phyloP scores from a whole-genome alignment of 2,888 invertebrate genomes.

The Pandemis corylana region DNA sequence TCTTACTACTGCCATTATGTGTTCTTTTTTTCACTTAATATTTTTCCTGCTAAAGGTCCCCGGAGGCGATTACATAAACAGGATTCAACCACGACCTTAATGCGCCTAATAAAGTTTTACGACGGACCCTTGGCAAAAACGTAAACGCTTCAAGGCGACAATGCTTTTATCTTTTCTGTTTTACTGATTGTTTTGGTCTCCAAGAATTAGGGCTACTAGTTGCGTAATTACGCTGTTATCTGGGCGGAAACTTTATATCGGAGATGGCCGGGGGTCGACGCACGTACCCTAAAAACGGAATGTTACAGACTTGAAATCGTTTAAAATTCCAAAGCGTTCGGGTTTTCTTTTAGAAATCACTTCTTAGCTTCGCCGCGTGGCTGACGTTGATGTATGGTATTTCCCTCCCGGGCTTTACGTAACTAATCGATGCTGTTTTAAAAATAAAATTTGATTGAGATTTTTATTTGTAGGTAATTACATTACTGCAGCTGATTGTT shows the following conservation, averaged over 20 bases:
- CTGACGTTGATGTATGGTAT: conserved; percentile 73
- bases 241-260: conserved; percentile 23
- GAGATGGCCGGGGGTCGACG: conserved; percentile 19
- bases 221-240: conserved; percentile 47
- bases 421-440: conserved; percentile 50
- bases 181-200: conserved; percentile 77
- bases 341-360: conserved; percentile 65
- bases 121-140: conserved; percentile 82
- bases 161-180: conserved; percentile 83
- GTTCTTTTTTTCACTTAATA: conserved; percentile 83
- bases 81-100: conserved; percentile 85
- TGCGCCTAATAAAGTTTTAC: conserved; percentile 84
- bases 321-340: conserved; percentile 64
- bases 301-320: conserved; percentile 54
- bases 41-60: conserved; percentile 82
- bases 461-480: not conserved
- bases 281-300: conserved; percentile 19
- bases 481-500: too few species aligned
- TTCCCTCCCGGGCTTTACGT: conserved; percentile 56
- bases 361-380: conserved; percentile 56
- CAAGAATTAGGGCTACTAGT: conserved; percentile 69
- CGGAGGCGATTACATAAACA: conserved; percentile 84
- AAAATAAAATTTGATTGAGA: conserved; percentile 35
- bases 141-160: conserved; percentile 82
- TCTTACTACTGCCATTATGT: conserved; percentile 76